Conservation (phyloP, 2,797 vertebrate species). For the Pteropus rufus region DNA sequence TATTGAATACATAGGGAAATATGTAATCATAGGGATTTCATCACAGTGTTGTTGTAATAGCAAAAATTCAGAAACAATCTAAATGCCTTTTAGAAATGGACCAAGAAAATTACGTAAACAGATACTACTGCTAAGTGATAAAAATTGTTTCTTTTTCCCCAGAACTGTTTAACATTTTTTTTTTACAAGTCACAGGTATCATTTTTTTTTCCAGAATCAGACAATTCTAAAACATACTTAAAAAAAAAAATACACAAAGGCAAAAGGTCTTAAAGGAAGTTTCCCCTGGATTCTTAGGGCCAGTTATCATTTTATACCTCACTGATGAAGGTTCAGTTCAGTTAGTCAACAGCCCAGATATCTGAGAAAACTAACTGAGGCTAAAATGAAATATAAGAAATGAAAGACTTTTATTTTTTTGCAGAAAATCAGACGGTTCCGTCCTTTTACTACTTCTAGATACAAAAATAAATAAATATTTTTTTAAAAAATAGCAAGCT, state of each 20-base stretch:
- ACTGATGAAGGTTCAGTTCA: background rate
- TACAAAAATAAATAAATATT: background rate
- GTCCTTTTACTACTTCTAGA: background rate
- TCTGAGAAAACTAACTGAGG: background rate
- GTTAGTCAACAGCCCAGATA: background rate
- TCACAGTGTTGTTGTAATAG: background rate
- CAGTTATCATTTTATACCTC: background rate
- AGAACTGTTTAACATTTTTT: conserved; percentile 20
- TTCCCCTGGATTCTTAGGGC: background rate
- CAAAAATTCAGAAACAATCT: background rate
- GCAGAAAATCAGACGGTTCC: background rate
- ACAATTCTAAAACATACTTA: background rate
- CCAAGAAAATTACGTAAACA: background rate
- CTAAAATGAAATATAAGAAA: background rate
- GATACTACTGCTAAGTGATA: background rate
- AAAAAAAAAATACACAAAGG: background rate
- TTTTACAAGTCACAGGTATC: background rate
- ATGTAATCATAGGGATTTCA: background rate
- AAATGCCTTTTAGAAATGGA: background rate
- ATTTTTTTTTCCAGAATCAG: background rate
- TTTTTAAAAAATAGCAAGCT: background rate
- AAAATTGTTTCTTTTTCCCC: background rate
- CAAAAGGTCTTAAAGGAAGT: background rate
- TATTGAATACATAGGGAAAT: background rate
- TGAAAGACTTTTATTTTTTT: background rate